Evolutionary conservation across 2,797 vertebrate species (phyloP), one percentile per base, ranked within the genome.

Genomic region (Tenualosa ilisha): DNA sequence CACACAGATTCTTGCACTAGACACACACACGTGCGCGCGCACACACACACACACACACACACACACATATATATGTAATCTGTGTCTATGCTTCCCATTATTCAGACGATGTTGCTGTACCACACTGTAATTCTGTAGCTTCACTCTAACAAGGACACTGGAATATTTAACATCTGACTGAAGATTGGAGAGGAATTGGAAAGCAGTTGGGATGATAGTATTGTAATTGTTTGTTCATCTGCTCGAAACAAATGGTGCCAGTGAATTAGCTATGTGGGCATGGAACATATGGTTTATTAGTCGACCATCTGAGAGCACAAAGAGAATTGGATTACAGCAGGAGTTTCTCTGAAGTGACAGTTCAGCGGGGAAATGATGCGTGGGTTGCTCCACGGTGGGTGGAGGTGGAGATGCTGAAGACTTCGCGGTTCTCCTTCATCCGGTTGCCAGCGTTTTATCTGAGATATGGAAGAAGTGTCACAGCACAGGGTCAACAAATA

Each of bases 151-250:
- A 75, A 75, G 68, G 68, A 75, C 68, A 75, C 31, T 75, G 31
- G 68, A 40, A 40, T 75, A 75, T 72, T 65, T 72, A 75, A 75
- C 12, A 13, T 75, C 37, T 75, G 12, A 72, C 26, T 40, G 68
- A 24, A n/a, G 59, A 63, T 63, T 24, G 59, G 59, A 7, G n/a
- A 63, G 59, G 59, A 63, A 63, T 24, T 63, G 22, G 22, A 63
- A 75, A 75, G 68, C 68, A 43, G 31, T 75, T 75, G 31, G 68
- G 20, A 13, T 75, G 68, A 75, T 43, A 37, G 37, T 20, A 40
- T 75, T 40, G 68, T 37, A 75, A 75, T 75, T 40, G 43, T 75
- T 75, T 75, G 68, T 75, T 75, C 68, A 75, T 37, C 68, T 75
- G 68, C 15, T 17, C 26, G 31, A 37, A 75, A 13, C 37, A 43